phyloP scores from a whole-genome alignment of 2,888 invertebrate species.

The Vesta saturnalis region DNA sequence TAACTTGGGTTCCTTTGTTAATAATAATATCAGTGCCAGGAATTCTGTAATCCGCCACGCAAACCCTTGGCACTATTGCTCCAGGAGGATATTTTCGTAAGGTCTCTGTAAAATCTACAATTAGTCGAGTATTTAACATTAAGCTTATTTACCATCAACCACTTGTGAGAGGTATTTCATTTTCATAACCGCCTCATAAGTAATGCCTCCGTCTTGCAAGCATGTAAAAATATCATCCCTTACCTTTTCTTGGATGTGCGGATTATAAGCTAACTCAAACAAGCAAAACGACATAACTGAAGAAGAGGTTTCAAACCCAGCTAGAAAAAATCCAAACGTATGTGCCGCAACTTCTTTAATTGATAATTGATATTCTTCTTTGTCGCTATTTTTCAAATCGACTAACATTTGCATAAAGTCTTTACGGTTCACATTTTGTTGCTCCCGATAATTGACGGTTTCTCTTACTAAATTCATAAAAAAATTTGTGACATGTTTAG shows the following conservation, averaged over 20 bases:
- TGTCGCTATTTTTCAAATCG: conserved; percentile 53
- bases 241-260: conserved; percentile 60
- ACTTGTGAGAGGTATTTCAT: too few relatives aligned
- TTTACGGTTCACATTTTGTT: too few relatives aligned
- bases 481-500: too few relatives aligned
- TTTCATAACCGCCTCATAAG: conserved; percentile 64
- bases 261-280: conserved; percentile 63
- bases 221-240: conserved; percentile 60
- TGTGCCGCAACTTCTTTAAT: conserved; percentile 48
- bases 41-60: conserved; percentile 18
- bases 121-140: too few relatives aligned
- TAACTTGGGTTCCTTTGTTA: conserved; percentile 15
- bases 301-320: conserved; percentile 59
- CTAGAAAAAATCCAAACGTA: conserved; percentile 50
- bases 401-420: conserved; percentile 66
- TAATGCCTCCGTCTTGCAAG: conserved; percentile 60
- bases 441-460: too few relatives aligned
- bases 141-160: conserved; percentile 53
- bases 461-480: too few relatives aligned
- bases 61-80: too few relatives aligned
- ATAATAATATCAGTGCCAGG: conserved; percentile 19
- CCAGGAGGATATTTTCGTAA: too few relatives aligned
- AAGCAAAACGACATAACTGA: conserved; percentile 58
- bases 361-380: conserved; percentile 23
- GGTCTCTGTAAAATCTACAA: too few relatives aligned